Evolutionary conservation across 1,140 invertebrate species (phyloP).

Genomic region (Diorhabda sublineata): DNA sequence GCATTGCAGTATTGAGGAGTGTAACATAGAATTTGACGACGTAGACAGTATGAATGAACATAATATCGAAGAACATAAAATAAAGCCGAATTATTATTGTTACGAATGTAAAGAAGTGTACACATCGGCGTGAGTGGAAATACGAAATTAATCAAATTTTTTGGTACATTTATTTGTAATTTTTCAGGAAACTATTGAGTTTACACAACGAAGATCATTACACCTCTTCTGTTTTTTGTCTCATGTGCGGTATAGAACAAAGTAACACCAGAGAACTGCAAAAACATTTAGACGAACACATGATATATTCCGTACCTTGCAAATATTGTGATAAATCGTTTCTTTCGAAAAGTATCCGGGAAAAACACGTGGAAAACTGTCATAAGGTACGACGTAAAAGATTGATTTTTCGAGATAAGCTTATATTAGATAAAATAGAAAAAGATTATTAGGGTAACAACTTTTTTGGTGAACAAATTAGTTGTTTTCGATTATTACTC

Average conservation of each 20-base stretch:
- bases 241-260: slow-evolving; percentile 6
- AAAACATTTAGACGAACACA: slow-evolving; percentile 9
- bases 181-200: slow-evolving; percentile 11
- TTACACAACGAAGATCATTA: slow-evolving; percentile 4
- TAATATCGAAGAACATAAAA: slow-evolving; percentile 11
- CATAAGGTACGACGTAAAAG: not conserved
- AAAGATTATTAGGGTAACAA: too few relatives aligned
- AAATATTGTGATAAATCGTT: slow-evolving; percentile 18
- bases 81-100: slow-evolving; percentile 8
- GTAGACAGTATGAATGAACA: slow-evolving; percentile 10
- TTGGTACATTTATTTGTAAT: not conserved
- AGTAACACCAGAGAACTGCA: not conserved
- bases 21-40: slow-evolving; percentile 10
- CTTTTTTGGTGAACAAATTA: too few relatives aligned
- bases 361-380: slow-evolving; percentile 1
- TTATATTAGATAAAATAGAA: too few relatives aligned
- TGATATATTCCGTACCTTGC: slow-evolving; percentile 9
- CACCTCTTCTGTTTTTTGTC: slow-evolving; percentile 1
- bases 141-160: not conserved
- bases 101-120: slow-evolving; percentile 12
- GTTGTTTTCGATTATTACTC: too few relatives aligned
- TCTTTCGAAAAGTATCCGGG: not conserved
- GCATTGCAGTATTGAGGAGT: slow-evolving; percentile 3
- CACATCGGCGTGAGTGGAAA: slow-evolving; percentile 1
- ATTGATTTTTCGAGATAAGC: too few relatives aligned